Evolutionary conservation across 2,888 invertebrate species (phyloP), one percentile per base, ranked within the genome.

Genomic region (Mactromeris polynyma): DNA sequence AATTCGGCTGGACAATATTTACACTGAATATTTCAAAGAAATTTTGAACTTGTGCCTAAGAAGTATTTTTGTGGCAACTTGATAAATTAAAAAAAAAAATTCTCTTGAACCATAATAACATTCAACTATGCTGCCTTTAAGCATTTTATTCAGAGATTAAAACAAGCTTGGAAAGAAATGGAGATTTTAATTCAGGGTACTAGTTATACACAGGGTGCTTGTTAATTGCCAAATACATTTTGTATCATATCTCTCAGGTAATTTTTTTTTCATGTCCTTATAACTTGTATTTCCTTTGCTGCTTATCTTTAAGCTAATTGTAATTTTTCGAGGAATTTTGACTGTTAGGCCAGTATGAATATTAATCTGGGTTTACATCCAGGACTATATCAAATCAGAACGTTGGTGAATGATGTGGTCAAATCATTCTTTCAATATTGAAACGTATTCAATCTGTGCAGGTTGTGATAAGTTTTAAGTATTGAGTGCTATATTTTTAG

Each of bases 241-340:
- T 51, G 58, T 64, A 64, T 64, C 58, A 64, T 64, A 26, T 64
- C 58, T 64, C 58, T 64, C 58, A 64, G 58, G 58, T 64, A 64
- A 64, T 64, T 6, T n/a, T 64, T 51, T 21, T 64, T 64, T 64
- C 58, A 64, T 64, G 58, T 64, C 26, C 0, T 26, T n/a, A 26
- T 3, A 64, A n/a, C n/a, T 1, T 64, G 26, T 64, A 64, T 64
- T 26, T 64, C 46, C 58, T 64, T 26, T 64, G 58, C 58, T 64
- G 58, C 58, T 64, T 64, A 21, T 3, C 4, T 64, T 58, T 64
- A 64, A 64, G 58, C 58, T 64, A 3, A 26, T 26, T 64, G 26
- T 64, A 26, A 26, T 64, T 26, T n/a, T 64, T 26, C 26, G 4
- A 26, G 4, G 26, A n/a, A 26, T 26, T 26, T 58, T 58, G 58